phyloP scores from a whole-genome alignment of 2,797 vertebrate genomes.

The Cossypha niveicapilla region DNA sequence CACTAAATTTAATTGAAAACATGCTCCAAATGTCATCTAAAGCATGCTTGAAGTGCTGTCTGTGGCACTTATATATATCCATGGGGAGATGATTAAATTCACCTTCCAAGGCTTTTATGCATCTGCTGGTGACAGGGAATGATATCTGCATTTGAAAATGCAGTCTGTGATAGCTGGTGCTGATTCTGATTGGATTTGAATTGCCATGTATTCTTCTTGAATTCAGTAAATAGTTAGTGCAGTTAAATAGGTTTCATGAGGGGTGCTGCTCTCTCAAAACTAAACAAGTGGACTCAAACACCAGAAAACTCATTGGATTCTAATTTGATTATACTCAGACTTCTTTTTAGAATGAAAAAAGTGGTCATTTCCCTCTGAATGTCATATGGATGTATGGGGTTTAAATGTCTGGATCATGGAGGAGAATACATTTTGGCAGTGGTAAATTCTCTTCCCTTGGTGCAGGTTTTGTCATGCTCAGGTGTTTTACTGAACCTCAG shows the following conservation, averaged over 20 bases:
- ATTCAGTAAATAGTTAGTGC: background rate
- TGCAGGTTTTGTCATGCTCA: background rate
- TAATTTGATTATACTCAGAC: background rate
- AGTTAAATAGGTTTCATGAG: background rate
- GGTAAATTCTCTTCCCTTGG: background rate
- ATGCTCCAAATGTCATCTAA: background rate
- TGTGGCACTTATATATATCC: background rate
- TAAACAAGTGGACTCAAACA: background rate
- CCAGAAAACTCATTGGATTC: background rate
- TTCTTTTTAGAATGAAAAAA: background rate
- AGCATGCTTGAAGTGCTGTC: background rate
- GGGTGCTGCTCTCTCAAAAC: background rate
- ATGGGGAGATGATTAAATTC: background rate
- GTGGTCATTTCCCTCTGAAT: background rate
- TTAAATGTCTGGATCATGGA: background rate
- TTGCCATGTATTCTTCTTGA: background rate
- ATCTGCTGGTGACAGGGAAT: background rate
- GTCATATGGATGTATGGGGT: accelerated
- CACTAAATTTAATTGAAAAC: background rate
- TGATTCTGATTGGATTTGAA: background rate
- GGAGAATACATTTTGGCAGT: background rate
- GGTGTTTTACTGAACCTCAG: background rate
- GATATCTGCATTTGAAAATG: background rate
- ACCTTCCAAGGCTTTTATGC: background rate
- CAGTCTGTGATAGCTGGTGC: background rate